Evolutionary conservation across 2,797 vertebrate genomes (phyloP).

Genomic region (Helostoma temminkii): DNA sequence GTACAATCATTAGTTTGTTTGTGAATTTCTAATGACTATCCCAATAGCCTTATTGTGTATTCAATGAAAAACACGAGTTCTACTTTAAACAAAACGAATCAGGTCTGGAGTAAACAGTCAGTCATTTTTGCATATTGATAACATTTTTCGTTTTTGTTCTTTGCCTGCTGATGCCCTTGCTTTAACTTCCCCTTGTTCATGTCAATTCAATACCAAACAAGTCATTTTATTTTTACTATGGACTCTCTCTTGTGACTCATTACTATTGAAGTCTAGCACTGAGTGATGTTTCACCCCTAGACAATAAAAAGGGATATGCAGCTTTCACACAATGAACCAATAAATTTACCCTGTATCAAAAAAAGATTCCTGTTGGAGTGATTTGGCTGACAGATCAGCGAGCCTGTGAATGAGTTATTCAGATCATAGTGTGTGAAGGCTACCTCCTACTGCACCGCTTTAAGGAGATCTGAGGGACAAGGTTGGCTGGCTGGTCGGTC

Average conservation of each 20-base stretch:
- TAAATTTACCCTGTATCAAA: conserved; percentile 59
- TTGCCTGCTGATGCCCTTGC: conserved; percentile 59
- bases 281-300: conserved; percentile 70
- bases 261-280: conserved; percentile 60
- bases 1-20: conserved; percentile 77
- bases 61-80: conserved; percentile 37
- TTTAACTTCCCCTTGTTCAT: conserved; percentile 63
- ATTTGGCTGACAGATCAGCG: conserved; percentile 78
- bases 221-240: conserved; percentile 75
- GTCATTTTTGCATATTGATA: conserved; percentile 64
- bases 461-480: conserved; percentile 76
- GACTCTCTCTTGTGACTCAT: conserved; percentile 78
- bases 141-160: conserved; percentile 47
- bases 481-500: conserved; percentile 56
- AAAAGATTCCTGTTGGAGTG: conserved; percentile 64
- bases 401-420: conserved; percentile 70
- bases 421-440: conserved; percentile 79
- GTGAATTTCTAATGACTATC: conserved; percentile 75
- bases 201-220: conserved; percentile 77
- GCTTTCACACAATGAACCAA: conserved; percentile 63
- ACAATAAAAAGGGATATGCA: conserved; percentile 72
- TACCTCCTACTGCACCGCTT: conserved; percentile 73
- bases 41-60: conserved; percentile 66
- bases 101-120: conserved; percentile 65
- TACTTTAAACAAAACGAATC: conserved; percentile 65